Evolutionary conservation across 2,888 invertebrate genomes (phyloP), one percentile per base, ranked within the genome.

Genomic region (Limnephilus lunatus): DNA sequence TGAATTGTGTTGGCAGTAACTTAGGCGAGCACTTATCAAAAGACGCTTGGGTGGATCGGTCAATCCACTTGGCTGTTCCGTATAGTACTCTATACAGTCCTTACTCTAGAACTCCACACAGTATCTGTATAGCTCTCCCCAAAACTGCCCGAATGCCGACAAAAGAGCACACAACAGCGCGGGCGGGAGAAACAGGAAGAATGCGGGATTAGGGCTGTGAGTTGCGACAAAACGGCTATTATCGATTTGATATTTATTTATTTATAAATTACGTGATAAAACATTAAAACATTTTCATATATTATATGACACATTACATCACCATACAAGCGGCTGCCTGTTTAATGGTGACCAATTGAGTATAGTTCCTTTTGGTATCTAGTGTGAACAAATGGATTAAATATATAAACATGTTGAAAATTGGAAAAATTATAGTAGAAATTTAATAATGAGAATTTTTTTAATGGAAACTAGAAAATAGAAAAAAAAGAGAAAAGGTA

Each of bases 21-120:
- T 92, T 90, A 91, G 68, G 90, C 53, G 85, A 93, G 92, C 92
- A 93, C 92, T 93, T 93, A 92, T 93, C 92, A 86, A 85, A 90
- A 90, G 90, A 87, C 91, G 81, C 88, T 85, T 87, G 81, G 89
- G 32, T 89, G 80, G 90, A 89, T 91, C 90, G 92, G 91, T 91
- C 91, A 93, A 91, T 92, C 92, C 90, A 92, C 92, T 92, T 81
- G 80, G 80, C 88, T 80, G 31, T 87, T 68, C 68, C 5, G 68
- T 68, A 68, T n/a, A 68, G 25, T 68, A n/a, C 53, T 53, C 53
- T 53, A 53, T 53, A 53, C 53, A 53, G 19, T 53, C 53, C 53
- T 15, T 53, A 53, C 68, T 68, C 68, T 25, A 35, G 4, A 35
- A n/a, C 4, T 35, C 35, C 4, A 68, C 25, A n/a, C 68, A 68